Base-by-base conservation (phyloP, 2,113 vertebrate genomes). In the Pelecanus crispus region DNA sequence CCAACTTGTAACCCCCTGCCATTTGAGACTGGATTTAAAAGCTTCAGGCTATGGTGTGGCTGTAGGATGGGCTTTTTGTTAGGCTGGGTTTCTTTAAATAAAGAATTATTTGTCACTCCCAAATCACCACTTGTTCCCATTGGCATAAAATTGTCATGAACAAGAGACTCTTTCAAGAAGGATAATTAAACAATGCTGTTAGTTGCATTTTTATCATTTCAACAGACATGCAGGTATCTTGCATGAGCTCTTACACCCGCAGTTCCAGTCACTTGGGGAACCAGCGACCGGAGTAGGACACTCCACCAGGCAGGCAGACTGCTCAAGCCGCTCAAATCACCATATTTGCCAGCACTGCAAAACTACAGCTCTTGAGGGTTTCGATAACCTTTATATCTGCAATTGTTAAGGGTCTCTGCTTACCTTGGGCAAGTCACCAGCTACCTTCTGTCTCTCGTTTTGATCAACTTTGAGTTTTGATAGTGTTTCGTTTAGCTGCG, bases 381-480 rank as follows among this genome's bases (percentile, higher is more conserved):
- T 42, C 8, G 8, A 2, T 11, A 17, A n/a, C 12, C n/a, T 53
- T 79, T 34, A 17, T 3, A 34, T 3, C 13, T 47, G 13, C 25
- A 68, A 5, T 25, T 42, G 34, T 31, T 42, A 8, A 36, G 12
- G 9, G 61, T 66, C 58, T 82, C 73, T 36, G 19, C 90, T 98
- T 97, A 99, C 99, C 99, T 99, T 99, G 84, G 98, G 98, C 74
- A 99, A 97, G 96, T 99, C 99, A 82, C 97, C 98, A 63, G 99
- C 99, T 56, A 99, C 98, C 59, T 98, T 99, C 97, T 99, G 98
- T 63, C 99, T 97, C 97, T 99, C 99, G 0, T 86, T 98, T 49
- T 99, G 98, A 96, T 99, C 99, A 3, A 92, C 96, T 97, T 98
- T 98, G 95, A 99, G 98, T 95, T 99, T 99, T 67, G 97, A 98